Base-by-base conservation (phyloP, 1,140 invertebrate genomes). In the Melitaea cinxia region DNA sequence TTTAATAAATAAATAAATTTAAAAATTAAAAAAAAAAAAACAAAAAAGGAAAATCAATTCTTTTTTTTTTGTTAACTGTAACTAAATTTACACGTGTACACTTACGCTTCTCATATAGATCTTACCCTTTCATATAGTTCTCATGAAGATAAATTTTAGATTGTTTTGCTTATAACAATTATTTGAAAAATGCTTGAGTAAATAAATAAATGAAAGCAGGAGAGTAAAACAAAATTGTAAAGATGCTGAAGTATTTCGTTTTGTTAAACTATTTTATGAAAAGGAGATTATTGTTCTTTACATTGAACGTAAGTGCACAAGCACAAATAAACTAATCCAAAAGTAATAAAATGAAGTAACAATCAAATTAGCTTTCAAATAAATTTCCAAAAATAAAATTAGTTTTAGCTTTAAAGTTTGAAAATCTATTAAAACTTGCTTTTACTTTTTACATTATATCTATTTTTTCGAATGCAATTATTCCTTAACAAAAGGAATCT, bases 41-140 rank as follows among this genome's bases (percentile, higher is more conserved):
- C 42, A 47, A 47, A 21, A 21, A 47, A 21, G 42, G 42, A 47
- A 47, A 47, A 21, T 12, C 42, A 47, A 47, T 19, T 19, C 42
- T 42, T 6, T 17, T 17, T 17, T 42, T 4, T 37, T 0, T n/a
- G n/a, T n/a, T 9, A 6, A 33, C 30, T 33, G 7, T 9, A 17
- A 7, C 15, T 19, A 7, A 9, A 19, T 42, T 9, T 42, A 19
- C 5, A 42, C 3, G 17, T 42, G 14, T 42, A 15, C 37, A 17
- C 37, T 42, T 42, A 19, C 37, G 17, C 14, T 42, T 6, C 4
- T 17, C 7, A 5, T 42, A 1, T 1, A 42, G 3, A 28, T 28
- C 7, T 33, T 33, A 1, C 12, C 6, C 12, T 33, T 2, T 33
- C 7, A 33, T 1, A 28, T 28, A 9, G 30, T n/a, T n/a, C n/a